Percentiles rank a stretch among this genome's conserved stretches.
phyloP scores from a whole-genome alignment of 64 coral and sea anemone genomes.

The Actinia tenebrosa region DNA sequence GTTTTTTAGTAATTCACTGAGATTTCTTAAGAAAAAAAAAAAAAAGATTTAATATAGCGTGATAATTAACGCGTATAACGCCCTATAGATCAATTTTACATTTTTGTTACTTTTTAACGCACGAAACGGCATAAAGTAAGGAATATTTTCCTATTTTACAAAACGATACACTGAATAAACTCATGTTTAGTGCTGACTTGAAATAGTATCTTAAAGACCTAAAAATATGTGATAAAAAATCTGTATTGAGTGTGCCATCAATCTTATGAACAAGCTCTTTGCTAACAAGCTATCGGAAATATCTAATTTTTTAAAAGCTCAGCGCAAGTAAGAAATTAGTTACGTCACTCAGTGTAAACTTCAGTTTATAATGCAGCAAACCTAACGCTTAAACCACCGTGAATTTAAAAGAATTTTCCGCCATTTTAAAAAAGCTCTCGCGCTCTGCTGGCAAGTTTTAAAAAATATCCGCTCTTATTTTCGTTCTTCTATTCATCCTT shows the following conservation, averaged over 20 bases:
- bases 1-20: too few relatives aligned
- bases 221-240: background rate
- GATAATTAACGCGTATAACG: too few relatives aligned
- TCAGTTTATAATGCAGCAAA: background rate
- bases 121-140: background rate
- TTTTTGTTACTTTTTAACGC: background rate
- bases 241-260: background rate
- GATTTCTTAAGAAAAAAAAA: too few relatives aligned
- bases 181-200: background rate
- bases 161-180: background rate
- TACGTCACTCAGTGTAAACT: background rate
- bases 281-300: background rate
- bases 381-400: too few relatives aligned
- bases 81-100: background rate
- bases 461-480: too few relatives aligned
- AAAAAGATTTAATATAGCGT: too few relatives aligned
- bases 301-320: constrained; percentile 5
- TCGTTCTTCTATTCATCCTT: too few relatives aligned
- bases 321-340: background rate
- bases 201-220: background rate
- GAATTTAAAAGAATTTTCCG: background rate
- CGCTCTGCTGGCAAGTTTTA: too few relatives aligned
- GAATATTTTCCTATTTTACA: background rate
- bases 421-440: background rate
- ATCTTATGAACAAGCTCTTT: background rate